Conservation (phyloP, 2,113 vertebrate species). For the Vulpes ferrilata region DNA sequence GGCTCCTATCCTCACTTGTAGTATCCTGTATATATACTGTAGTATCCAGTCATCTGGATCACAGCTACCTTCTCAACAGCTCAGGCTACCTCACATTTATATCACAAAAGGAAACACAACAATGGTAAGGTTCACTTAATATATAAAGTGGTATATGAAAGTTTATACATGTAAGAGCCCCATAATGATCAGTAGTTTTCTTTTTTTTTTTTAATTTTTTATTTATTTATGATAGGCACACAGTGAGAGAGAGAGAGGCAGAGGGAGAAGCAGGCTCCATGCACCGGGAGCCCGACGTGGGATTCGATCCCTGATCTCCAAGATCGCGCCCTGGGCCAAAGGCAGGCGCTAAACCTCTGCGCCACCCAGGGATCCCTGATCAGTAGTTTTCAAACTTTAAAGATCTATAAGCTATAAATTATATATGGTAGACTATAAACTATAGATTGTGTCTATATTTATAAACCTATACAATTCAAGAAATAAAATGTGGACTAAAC, state of each 20-base stretch:
- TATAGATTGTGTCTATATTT: not conserved
- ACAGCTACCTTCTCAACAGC: not conserved
- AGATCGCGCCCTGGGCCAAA: too few species aligned
- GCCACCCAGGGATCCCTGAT: too few species aligned
- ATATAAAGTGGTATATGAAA: not conserved
- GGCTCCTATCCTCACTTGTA: not conserved
- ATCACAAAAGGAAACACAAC: not conserved
- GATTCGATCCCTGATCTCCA: too few species aligned
- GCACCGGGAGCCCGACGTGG: too few species aligned
- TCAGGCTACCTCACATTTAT: not conserved
- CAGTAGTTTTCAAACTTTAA: not conserved
- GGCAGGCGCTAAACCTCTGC: too few species aligned
- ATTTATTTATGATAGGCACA: too few species aligned
- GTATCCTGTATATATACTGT: not conserved
- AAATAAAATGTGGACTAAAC: conserved; percentile 13
- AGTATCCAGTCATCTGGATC: not conserved
- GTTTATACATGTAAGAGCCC: not conserved
- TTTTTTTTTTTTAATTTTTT: too few species aligned
- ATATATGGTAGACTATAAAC: not conserved
- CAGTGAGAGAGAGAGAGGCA: too few species aligned
- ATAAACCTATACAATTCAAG: not conserved
- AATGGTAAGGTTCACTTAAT: not conserved
- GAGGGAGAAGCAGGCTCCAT: too few species aligned
- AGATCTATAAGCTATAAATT: not conserved
- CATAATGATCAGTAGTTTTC: not conserved